Conservation (phyloP, 1,140 invertebrate species). For the Pseudomyrmex sp. region DNA sequence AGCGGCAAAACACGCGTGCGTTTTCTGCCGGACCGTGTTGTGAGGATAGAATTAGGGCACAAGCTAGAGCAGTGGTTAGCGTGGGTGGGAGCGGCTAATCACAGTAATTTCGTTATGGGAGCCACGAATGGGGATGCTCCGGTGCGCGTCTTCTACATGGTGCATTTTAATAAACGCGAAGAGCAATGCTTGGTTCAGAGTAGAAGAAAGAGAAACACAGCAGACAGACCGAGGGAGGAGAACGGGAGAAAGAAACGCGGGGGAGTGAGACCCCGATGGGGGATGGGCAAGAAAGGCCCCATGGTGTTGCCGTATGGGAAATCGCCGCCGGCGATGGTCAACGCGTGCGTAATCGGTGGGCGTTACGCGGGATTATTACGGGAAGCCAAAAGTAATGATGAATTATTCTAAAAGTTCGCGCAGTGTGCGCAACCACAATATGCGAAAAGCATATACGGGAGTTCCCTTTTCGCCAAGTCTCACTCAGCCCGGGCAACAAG, state of each 20-base stretch:
- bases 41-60: conserved; percentile 73
- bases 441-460: conserved; percentile 23
- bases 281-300: conserved; percentile 58
- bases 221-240: conserved; percentile 12
- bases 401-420: conserved; percentile 73
- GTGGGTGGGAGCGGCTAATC: conserved; percentile 79
- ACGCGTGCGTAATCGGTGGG: conserved; percentile 79
- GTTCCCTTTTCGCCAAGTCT: not conserved
- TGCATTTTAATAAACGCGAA: conserved; percentile 76
- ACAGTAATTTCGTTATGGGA: conserved; percentile 79
- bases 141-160: conserved; percentile 58
- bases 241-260: conserved; percentile 17
- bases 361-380: conserved; percentile 75
- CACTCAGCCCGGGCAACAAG: not conserved
- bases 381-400: conserved; percentile 80
- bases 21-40: conserved; percentile 34
- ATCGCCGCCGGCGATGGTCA: conserved; percentile 75
- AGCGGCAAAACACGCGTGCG: not conserved
- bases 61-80: conserved; percentile 76
- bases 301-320: conserved; percentile 80
- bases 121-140: conserved; percentile 66
- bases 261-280: conserved; percentile 4
- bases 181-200: conserved; percentile 37
- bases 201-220: conserved; percentile 35
- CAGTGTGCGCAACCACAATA: conserved; percentile 56